Evolutionary conservation across 2,888 invertebrate species (phyloP).

Genomic region (Drosophila neonasuta): DNA sequence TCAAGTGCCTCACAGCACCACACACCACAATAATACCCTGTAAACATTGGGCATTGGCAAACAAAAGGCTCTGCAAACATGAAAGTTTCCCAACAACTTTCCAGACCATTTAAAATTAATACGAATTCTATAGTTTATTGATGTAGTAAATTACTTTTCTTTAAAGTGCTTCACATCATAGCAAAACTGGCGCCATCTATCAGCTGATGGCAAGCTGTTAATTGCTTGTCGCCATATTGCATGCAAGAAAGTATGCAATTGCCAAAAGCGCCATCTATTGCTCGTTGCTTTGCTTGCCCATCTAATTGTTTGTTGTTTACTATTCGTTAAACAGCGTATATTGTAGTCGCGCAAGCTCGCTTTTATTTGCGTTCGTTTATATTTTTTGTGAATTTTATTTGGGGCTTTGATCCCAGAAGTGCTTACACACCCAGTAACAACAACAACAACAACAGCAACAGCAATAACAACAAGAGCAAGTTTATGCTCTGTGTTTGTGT

Average conservation of each 20-base stretch:
- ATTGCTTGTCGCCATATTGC: too few relatives aligned
- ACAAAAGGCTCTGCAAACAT: background rate
- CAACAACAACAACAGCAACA: constrained; percentile 4
- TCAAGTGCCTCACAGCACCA: constrained; percentile 1
- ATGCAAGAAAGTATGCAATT: background rate
- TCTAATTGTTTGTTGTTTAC: background rate
- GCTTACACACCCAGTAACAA: constrained; percentile 11
- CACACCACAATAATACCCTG: constrained; percentile 7
- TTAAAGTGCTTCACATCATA: too few relatives aligned
- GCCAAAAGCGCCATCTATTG: background rate
- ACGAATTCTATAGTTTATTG: too few relatives aligned
- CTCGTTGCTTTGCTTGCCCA: background rate
- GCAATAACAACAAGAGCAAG: constrained; percentile 3
- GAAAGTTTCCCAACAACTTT: too few relatives aligned
- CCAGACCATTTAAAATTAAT: too few relatives aligned
- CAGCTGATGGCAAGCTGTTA: too few relatives aligned
- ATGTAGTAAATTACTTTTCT: too few relatives aligned
- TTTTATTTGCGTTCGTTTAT: background rate
- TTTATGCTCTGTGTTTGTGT: constrained; percentile 33
- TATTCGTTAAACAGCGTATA: background rate
- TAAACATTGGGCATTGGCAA: background rate
- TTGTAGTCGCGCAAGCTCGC: background rate
- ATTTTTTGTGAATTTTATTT: constrained; percentile 26
- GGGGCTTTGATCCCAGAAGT: constrained; percentile 25
- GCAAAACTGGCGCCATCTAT: too few relatives aligned